These are phyloP conservation scores for Stratiolaelaps scimitus DNA, from an alignment of 1,140 invertebrate genomes.

Conservation along the genomic window DNA sequence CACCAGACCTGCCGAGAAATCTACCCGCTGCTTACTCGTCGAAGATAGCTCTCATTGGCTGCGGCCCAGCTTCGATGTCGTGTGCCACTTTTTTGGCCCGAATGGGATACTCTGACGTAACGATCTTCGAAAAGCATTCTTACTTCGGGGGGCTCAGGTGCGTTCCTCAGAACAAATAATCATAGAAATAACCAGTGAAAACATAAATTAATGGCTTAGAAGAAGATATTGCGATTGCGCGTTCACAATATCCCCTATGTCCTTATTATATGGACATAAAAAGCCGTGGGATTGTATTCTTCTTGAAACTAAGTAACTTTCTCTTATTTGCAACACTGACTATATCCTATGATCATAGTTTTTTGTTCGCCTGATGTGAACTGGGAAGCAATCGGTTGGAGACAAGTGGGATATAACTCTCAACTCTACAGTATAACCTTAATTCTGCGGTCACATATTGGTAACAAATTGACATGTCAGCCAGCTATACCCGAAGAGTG, in stretches of 20 bases:
- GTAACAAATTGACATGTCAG: not conserved
- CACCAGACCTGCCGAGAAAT: constrained; percentile 48
- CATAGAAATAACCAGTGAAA: constrained; percentile 15
- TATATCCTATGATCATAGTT: not conserved
- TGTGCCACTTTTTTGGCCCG: constrained; percentile 89
- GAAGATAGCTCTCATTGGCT: constrained; percentile 80
- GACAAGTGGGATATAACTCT: too few species aligned
- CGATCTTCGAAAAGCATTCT: constrained; percentile 77
- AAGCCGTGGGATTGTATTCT: too few species aligned
- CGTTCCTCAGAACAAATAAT: not conserved
- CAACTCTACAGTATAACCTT: too few species aligned
- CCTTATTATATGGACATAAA: too few species aligned
- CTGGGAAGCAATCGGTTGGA: not conserved
- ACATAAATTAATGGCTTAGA: not conserved
- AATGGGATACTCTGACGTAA: constrained; percentile 78
- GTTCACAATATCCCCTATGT: too few species aligned
- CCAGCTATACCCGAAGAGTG: not conserved
- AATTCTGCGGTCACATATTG: too few species aligned
- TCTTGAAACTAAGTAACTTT: too few species aligned
- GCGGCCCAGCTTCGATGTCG: constrained; percentile 89
- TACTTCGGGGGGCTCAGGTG: constrained; percentile 79
- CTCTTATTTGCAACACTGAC: not conserved
- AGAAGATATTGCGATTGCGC: constrained; percentile 4
- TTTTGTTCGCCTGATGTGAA: not conserved
- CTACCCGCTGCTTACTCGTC: constrained; percentile 50